These are phyloP conservation scores for Bubo bubo DNA, from an alignment of 2,113 vertebrate genomes.

Conservation along the genomic window DNA sequence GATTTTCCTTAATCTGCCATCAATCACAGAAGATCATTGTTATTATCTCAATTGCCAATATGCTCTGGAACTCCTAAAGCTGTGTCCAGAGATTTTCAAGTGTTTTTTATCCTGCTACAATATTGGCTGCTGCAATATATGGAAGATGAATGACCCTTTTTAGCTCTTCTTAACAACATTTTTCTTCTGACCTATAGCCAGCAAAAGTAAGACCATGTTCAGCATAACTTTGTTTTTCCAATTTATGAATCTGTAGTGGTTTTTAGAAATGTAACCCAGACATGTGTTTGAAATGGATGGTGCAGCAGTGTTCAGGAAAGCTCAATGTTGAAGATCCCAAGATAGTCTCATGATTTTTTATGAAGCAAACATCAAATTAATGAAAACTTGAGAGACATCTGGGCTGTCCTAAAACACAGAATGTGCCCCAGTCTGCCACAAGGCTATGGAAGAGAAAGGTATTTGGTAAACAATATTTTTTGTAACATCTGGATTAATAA, in stretches of 20 bases:
- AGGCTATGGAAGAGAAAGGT: background rate
- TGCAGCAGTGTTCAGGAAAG: background rate
- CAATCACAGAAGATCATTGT: background rate
- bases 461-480: background rate
- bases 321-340: background rate
- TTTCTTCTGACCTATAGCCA: background rate
- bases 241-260: background rate
- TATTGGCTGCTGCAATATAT: background rate
- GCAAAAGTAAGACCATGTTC: background rate
- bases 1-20: slow-evolving; percentile 13
- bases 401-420: background rate
- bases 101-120: slow-evolving; percentile 9
- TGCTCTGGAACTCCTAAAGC: background rate
- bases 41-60: slow-evolving; percentile 19
- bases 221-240: background rate
- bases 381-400: background rate
- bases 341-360: background rate
- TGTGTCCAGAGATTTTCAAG: background rate
- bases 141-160: background rate
- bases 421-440: background rate
- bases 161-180: slow-evolving; percentile 9
- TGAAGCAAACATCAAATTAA: background rate
- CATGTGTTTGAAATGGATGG: background rate
- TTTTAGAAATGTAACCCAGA: background rate
- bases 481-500: background rate